These are phyloP conservation scores for Phalera bucephala DNA, from an alignment of 2,888 invertebrate species.

Conservation along the genomic window DNA sequence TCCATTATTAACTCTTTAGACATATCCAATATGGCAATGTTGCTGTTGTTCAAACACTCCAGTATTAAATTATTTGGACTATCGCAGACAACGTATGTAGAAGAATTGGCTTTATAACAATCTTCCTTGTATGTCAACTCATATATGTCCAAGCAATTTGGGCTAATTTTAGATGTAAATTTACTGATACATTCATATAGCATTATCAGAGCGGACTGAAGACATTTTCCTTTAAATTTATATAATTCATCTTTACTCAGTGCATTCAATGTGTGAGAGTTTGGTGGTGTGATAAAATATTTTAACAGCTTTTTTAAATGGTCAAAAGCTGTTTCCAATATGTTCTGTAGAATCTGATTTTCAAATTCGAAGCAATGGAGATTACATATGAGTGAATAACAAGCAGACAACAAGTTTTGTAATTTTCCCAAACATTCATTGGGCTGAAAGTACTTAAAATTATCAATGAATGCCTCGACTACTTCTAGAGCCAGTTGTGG, in stretches of 20 bases:
- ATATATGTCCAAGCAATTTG: slow-evolving; percentile 44
- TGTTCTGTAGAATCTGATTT: slow-evolving; percentile 21
- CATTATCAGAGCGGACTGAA: slow-evolving; percentile 44
- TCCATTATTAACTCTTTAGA: slow-evolving; percentile 62
- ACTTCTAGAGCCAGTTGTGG: slow-evolving; percentile 62
- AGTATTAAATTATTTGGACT: slow-evolving; percentile 39
- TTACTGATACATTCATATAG: slow-evolving; percentile 45
- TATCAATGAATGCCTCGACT: slow-evolving; percentile 50
- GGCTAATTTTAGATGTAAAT: slow-evolving; percentile 44
- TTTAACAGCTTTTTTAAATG: slow-evolving; percentile 55
- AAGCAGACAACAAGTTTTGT: slow-evolving; percentile 45
- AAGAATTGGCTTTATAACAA: slow-evolving; percentile 28
- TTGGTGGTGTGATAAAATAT: slow-evolving; percentile 60
- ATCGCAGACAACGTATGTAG: slow-evolving; percentile 39
- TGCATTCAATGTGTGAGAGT: slow-evolving; percentile 44
- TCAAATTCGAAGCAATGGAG: slow-evolving; percentile 52
- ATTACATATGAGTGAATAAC: slow-evolving; percentile 56
- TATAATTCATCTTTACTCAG: slow-evolving; percentile 54
- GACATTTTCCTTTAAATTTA: slow-evolving; percentile 53
- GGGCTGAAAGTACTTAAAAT: slow-evolving; percentile 62
- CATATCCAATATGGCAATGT: slow-evolving; percentile 51
- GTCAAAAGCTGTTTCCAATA: slow-evolving; percentile 37
- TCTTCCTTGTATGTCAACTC: slow-evolving; percentile 47
- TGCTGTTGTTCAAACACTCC: slow-evolving; percentile 51
- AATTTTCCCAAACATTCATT: slow-evolving; percentile 50